phyloP scores from a whole-genome alignment of 2,113 vertebrate species.

The Melanocharis versteri region DNA sequence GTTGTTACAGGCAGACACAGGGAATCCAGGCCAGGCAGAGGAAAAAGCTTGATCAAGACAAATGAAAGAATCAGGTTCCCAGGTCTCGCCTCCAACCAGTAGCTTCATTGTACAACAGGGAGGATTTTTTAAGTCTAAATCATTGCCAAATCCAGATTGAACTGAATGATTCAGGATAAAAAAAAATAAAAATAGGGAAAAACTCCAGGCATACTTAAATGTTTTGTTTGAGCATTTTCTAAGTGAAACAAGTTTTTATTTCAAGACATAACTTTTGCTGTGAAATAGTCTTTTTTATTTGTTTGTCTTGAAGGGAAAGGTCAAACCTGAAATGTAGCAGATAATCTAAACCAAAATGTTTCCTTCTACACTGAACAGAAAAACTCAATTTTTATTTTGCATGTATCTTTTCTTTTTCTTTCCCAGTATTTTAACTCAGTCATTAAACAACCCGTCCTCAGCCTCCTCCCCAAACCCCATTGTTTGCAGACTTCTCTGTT shows the following conservation, averaged over 20 bases:
- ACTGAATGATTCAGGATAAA: neutral
- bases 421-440: conserved; percentile 12
- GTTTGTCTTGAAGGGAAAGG: neutral
- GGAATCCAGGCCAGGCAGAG: neutral
- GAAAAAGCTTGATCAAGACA: conserved; percentile 12
- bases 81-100: neutral
- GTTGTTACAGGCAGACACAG: neutral
- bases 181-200: neutral
- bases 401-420: neutral
- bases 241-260: conserved; percentile 1
- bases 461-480: neutral
- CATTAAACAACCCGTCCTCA: neutral
- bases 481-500: conserved; percentile 21
- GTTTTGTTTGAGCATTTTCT: conserved; percentile 3
- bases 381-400: neutral
- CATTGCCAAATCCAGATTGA: conserved; percentile 19
- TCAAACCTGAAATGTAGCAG: conserved; percentile 8
- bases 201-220: neutral
- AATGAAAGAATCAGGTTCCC: conserved; percentile 8
- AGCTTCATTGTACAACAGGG: neutral
- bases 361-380: neutral
- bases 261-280: neutral
- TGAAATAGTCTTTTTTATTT: neutral
- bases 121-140: conserved; percentile 11
- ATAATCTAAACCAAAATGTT: conserved; percentile 37